A percentile compares a stretch with the other conserved stretches of the same genome.
These are phyloP conservation scores for Falco concolor DNA, from an alignment of 2,797 vertebrate genomes.

Conservation along the genomic window DNA sequence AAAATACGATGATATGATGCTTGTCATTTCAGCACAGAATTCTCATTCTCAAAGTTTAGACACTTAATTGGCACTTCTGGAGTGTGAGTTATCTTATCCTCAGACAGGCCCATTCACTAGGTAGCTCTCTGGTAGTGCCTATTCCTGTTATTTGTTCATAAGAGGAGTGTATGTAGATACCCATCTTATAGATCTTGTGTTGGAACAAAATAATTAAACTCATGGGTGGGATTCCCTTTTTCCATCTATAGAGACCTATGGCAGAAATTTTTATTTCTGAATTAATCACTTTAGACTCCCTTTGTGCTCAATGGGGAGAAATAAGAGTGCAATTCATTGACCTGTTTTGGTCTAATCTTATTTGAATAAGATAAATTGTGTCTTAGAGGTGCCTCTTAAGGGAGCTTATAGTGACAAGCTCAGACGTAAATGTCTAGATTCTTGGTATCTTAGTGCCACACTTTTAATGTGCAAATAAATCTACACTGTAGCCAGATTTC, in stretches of 20 bases:
- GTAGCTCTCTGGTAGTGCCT: background rate
- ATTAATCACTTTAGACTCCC: background rate
- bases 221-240: background rate
- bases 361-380: background rate
- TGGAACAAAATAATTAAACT: background rate
- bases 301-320: background rate
- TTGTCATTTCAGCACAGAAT: background rate
- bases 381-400: background rate
- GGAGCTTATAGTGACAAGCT: background rate
- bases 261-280: background rate
- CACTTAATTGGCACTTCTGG: background rate
- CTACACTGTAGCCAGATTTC: background rate
- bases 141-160: background rate
- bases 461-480: background rate
- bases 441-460: background rate
- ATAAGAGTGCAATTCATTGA: background rate
- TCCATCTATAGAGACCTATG: background rate
- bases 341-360: slow-evolving; percentile 1
- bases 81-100: background rate
- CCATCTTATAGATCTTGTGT: background rate
- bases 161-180: background rate
- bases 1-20: background rate
- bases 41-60: background rate
- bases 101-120: background rate
- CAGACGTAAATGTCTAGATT: background rate